Evolutionary conservation across 2,888 invertebrate genomes (phyloP), one percentile per base, ranked within the genome.

Genomic region (Odontothrips loti): DNA sequence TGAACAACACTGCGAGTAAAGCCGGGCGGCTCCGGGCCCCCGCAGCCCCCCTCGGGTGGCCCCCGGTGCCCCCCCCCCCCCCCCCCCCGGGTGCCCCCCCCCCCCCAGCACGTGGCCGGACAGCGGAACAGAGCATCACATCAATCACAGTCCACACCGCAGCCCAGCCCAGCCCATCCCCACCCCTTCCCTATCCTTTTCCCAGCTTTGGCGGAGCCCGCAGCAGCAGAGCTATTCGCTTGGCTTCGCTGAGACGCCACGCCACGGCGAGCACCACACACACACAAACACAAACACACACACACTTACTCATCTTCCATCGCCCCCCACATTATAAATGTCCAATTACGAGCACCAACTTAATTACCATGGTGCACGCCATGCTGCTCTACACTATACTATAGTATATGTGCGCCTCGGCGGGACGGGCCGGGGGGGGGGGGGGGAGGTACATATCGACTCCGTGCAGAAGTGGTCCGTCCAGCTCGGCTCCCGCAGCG

Each of bases 151-250:
- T 43, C 34, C 34, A 43, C 23, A 47, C 51, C 20, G 80, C 80
- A 9, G 47, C 51, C 12, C 15, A 10, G 15, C 8, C 47, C 48
- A 51, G 15, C 11, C 51, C 51, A 51, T 11, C 51, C 15, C 51
- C 51, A 51, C 17, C 51, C 17, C 51, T 80, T 48, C 47, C 80
- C 29, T 48, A 47, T 29, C 80, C 78, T 80, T 48, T 63, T 11
- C 63, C 47, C 27, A n/a, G 15, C 47, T 43, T 68, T 80, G 80
- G 51, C 63, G 23, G 34, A 43, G 34, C 34, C 3, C 34, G 34
- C 34, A 43, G 34, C 2, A 43, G 34, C 34, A 4, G 34, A n/a
- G n/a, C n/a, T n/a, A 2, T 43, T 6, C 34, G 34, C 34, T 43
- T 43, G 34, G 34, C 34, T 43, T 43, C 34, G 34, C 34, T 43